Conservation (phyloP, 1,140 invertebrate genomes). For the Maniola jurtina region DNA sequence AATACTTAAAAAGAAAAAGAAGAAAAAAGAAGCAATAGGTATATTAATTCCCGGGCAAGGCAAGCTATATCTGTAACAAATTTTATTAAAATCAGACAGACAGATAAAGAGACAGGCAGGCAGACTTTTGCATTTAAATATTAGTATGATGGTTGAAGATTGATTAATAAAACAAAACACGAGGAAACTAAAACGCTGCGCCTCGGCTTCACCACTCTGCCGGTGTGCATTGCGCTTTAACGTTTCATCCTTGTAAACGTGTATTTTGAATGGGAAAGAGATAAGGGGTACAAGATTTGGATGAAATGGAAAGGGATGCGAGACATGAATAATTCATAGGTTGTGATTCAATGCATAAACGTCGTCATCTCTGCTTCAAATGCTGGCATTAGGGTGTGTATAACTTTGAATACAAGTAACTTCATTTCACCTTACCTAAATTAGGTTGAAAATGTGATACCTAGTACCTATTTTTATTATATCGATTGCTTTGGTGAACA, state of each 20-base stretch:
- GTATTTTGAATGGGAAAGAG: conserved; percentile 24
- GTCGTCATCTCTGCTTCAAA: conserved; percentile 24
- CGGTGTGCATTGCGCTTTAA: neutral
- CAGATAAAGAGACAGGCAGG: too few species aligned
- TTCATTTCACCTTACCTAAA: neutral
- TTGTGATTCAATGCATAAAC: conserved; percentile 43
- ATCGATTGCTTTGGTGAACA: too few species aligned
- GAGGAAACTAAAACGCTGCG: too few species aligned
- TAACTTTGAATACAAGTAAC: neutral
- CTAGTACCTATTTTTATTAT: too few species aligned
- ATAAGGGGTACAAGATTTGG: conserved; percentile 14
- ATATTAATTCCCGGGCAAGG: too few species aligned
- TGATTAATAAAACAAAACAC: too few species aligned
- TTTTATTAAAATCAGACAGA: too few species aligned
- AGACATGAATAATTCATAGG: conserved; percentile 45
- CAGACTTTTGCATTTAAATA: too few species aligned
- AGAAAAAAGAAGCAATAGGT: too few species aligned
- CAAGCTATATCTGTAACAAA: too few species aligned
- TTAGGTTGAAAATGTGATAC: neutral
- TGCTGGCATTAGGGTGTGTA: conserved; percentile 9
- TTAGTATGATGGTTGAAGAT: too few species aligned
- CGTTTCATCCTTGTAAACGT: conserved; percentile 12
- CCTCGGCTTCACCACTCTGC: neutral
- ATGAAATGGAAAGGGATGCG: conserved; percentile 5
- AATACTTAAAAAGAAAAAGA: too few species aligned